These are phyloP conservation scores for Brachionus koreanus DNA, from an alignment of 1,140 invertebrate species.

Conservation along the genomic window DNA sequence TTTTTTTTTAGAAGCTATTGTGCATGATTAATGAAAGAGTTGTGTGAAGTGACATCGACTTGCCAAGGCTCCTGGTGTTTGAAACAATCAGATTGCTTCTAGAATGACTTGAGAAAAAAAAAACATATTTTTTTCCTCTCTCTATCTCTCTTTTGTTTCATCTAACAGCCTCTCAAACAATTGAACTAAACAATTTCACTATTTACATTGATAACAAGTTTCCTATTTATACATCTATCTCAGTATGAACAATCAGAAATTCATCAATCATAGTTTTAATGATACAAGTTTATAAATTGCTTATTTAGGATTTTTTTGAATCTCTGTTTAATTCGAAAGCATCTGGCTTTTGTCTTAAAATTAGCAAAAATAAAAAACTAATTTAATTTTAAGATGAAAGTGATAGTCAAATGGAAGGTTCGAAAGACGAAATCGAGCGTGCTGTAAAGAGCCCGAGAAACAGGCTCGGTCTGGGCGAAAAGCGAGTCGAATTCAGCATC, in stretches of 20 bases:
- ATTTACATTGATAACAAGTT: background rate
- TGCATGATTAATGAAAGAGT: background rate
- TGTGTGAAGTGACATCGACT: background rate
- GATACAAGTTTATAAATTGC: background rate
- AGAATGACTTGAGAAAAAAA: background rate
- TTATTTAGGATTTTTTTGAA: background rate
- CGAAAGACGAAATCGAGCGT: background rate
- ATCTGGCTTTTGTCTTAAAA: background rate
- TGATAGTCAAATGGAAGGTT: constrained; percentile 6
- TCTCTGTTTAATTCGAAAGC: background rate
- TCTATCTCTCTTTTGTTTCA: background rate
- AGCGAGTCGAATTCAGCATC: constrained; percentile 20
- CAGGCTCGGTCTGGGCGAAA: background rate
- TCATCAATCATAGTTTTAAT: background rate
- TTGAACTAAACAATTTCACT: background rate
- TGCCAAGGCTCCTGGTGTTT: background rate
- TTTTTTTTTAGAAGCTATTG: background rate
- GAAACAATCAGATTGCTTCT: background rate
- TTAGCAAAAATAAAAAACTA: too few species aligned
- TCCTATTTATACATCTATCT: background rate
- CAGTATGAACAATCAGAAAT: background rate
- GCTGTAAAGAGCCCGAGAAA: background rate
- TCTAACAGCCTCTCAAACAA: background rate
- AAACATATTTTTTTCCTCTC: background rate
- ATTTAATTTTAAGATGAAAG: constrained; percentile 16